A percentile compares a stretch with the other conserved stretches of the same genome.
phyloP scores from a whole-genome alignment of 2,113 vertebrate genomes.

The Petaurus breviceps region DNA sequence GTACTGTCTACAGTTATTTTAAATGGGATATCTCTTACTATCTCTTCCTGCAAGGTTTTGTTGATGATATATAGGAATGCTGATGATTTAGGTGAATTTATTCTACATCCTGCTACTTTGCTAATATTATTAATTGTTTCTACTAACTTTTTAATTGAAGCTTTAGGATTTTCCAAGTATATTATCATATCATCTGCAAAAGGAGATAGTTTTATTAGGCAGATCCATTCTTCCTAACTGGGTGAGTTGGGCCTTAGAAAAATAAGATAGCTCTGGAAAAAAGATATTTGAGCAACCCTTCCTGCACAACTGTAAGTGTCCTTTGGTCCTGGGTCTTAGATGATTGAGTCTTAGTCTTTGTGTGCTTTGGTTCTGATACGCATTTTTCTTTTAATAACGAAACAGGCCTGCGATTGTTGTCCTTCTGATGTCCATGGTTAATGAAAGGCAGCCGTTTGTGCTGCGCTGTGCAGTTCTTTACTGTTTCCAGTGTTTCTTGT shows the following conservation, averaged over 20 bases:
- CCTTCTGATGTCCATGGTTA: slow-evolving; percentile 99
- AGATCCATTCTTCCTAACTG: background rate
- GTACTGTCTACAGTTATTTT: background rate
- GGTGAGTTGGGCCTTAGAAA: background rate
- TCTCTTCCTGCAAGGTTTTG: background rate
- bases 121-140: background rate
- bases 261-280: background rate
- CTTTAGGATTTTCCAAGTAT: background rate
- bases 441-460: slow-evolving; percentile 96
- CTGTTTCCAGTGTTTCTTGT: slow-evolving; percentile 98
- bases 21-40: background rate
- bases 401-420: slow-evolving; percentile 96
- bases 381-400: slow-evolving; percentile 11
- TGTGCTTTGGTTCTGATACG: background rate
- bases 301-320: background rate
- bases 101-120: background rate
- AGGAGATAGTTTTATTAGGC: background rate
- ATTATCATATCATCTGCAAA: background rate
- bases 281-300: background rate
- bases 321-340: background rate
- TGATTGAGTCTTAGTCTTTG: background rate
- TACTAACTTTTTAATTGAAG: background rate
- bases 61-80: background rate
- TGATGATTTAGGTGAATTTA: background rate
- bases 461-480: slow-evolving; percentile 98